Percentiles rank a stretch among this genome's conserved stretches.
Conservation (phyloP, 2,113 vertebrate species). For the Solea solea region DNA sequence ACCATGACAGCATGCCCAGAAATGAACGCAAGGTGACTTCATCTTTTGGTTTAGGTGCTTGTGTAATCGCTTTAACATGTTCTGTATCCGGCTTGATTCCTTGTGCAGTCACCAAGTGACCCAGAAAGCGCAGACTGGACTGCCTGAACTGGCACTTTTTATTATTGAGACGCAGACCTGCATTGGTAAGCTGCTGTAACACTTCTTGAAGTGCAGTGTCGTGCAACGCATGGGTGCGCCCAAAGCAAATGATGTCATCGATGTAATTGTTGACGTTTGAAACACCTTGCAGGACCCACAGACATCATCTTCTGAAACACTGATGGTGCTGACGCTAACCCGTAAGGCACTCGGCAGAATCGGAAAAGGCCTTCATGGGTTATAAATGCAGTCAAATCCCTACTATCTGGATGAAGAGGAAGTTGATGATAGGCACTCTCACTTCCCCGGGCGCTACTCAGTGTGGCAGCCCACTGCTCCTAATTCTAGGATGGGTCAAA, state of each 20-base stretch:
- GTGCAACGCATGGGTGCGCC: neutral
- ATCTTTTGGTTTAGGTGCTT: neutral
- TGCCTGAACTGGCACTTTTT: neutral
- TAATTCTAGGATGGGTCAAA: too few species aligned
- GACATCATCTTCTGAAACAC: neutral
- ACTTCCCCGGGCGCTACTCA: too few species aligned
- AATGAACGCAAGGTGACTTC: too few species aligned
- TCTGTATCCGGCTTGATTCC: neutral
- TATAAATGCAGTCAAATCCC: neutral
- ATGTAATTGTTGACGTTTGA: too few species aligned
- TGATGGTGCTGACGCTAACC: neutral
- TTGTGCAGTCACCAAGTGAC: neutral
- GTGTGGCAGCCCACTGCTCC: too few species aligned
- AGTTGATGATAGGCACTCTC: neutral
- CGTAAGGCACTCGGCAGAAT: neutral
- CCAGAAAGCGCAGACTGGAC: neutral
- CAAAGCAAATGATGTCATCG: neutral
- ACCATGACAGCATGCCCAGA: too few species aligned
- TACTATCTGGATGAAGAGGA: neutral
- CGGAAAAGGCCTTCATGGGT: neutral
- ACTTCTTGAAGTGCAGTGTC: neutral
- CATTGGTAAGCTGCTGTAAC: neutral
- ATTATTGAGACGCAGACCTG: neutral
- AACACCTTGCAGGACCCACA: neutral
- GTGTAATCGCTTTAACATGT: neutral